A percentile compares a stretch with the other conserved stretches of the same genome.
Evolutionary conservation across 2,888 invertebrate species (phyloP).

Genomic region (Neoscelio sp.): DNA sequence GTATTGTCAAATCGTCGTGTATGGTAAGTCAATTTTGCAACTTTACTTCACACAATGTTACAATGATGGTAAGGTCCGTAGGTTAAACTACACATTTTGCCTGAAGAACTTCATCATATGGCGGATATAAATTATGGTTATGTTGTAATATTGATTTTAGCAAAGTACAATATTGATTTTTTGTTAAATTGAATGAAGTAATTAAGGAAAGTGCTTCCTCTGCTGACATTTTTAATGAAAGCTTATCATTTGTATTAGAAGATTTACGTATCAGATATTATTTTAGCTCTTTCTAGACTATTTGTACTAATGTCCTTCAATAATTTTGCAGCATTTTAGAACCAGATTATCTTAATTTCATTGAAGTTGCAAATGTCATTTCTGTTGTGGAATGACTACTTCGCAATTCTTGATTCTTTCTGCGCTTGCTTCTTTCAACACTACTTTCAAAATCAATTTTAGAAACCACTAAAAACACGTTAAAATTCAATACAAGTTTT

Average conservation of each 20-base stretch:
- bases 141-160: neutral
- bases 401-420: conserved; percentile 5
- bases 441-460: conserved; percentile 7
- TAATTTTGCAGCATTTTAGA: neutral
- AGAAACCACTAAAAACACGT: neutral
- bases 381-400: neutral
- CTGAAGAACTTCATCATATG: neutral
- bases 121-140: conserved; percentile 7
- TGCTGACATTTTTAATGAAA: neutral
- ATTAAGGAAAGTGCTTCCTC: conserved; percentile 2
- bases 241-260: neutral
- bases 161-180: conserved; percentile 5
- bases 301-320: neutral
- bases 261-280: neutral
- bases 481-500: neutral
- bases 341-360: neutral
- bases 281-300: conserved; percentile 1
- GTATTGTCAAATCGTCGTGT: conserved; percentile 1
- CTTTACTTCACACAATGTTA: neutral
- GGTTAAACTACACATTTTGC: conserved; percentile 1
- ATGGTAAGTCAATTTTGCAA: neutral
- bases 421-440: conserved; percentile 1
- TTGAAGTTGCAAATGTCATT: neutral
- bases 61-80: neutral
- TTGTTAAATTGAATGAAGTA: conserved; percentile 2